Evolutionary conservation across 2,797 vertebrate species (phyloP), one percentile per base, ranked within the genome.

Genomic region (Tadarida brasiliensis): DNA sequence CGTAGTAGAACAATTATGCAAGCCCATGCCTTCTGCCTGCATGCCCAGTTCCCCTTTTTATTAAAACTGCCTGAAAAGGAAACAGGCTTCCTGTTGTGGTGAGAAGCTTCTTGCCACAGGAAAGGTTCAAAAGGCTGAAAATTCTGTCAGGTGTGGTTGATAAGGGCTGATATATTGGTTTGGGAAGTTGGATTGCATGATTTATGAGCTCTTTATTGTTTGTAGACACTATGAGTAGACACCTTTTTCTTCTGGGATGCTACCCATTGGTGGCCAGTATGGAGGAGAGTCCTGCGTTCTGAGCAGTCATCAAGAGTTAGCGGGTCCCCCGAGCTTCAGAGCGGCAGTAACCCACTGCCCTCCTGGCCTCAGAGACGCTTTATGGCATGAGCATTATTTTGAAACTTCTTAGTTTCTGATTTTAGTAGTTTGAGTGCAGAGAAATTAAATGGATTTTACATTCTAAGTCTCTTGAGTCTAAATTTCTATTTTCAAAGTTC

Each of bases 401-500:
- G 28, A 92, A 78, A 92, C 17, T 88, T 73, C 63, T 1, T 39
- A 47, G 17, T 81, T 87, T 87, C 65, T 83, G 54, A 74, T 88
- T 92, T 96, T 84, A 78, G 20, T 90, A 85, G 59, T 78, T 81
- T 61, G 81, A 89, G 7, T 35, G 7, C 7, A 83, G 26, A 87
- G 33, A 83, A 59, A 73, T 63, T 82, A 91, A 83, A 14, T 90
- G 15, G 56, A 49, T 44, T 59, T 87, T 76, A 81, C 7, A 51
- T 44, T 30, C 59, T 88, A 26, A 35, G 19, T 90, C 49, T 82
- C 65, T 63, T 3, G 22, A 76, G 15, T 83, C 24, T 67, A 57
- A 94, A 78, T 49, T 88, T 73, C 85, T 85, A 91, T 78, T 76
- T 84, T 86, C 2, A 14, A 83, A 83, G 56, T 88, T 94, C 68